phyloP scores from a whole-genome alignment of 2,113 vertebrate species.

The Takifugu flavidus region DNA sequence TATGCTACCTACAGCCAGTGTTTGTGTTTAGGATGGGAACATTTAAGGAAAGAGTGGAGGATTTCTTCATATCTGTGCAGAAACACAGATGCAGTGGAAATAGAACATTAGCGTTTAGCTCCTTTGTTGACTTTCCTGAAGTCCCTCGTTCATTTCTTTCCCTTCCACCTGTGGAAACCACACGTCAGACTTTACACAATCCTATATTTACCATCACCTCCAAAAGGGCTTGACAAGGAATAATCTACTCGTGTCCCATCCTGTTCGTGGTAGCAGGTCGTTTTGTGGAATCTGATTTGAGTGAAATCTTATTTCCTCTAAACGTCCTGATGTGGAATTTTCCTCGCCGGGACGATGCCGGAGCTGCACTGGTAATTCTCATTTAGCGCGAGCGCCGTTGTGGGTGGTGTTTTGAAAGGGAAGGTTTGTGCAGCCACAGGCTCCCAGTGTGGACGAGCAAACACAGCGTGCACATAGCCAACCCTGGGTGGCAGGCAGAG shows the following conservation, averaged over 20 bases:
- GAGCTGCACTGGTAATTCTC: slow-evolving; percentile 13
- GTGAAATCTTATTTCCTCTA: slow-evolving; percentile 20
- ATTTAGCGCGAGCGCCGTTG: slow-evolving; percentile 19
- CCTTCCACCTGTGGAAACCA: slow-evolving; percentile 22
- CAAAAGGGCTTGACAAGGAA: slow-evolving; percentile 22
- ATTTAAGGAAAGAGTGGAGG: no score
- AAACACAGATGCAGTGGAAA: background rate
- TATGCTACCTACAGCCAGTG: no score
- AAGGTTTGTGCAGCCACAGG: slow-evolving; percentile 30
- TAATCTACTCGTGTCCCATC: slow-evolving; percentile 41
- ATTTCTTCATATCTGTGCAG: background rate
- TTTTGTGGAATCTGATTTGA: slow-evolving; percentile 16
- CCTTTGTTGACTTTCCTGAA: slow-evolving; percentile 17
- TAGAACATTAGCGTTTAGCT: slow-evolving; percentile 26
- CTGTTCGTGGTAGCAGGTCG: slow-evolving; percentile 16
- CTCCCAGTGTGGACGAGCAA: slow-evolving; percentile 7
- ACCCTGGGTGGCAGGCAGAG: slow-evolving; percentile 45
- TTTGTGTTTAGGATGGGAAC: no score
- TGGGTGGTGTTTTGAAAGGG: slow-evolving; percentile 39
- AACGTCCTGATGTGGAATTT: slow-evolving; percentile 36
- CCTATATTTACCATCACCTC: slow-evolving; percentile 44
- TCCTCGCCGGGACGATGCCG: slow-evolving; percentile 20
- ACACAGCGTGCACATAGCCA: slow-evolving; percentile 14
- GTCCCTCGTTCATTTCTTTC: slow-evolving; percentile 18
- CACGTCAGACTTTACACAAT: slow-evolving; percentile 48